phyloP scores from a whole-genome alignment of 2,888 invertebrate species.

The Apodemia duryi region DNA sequence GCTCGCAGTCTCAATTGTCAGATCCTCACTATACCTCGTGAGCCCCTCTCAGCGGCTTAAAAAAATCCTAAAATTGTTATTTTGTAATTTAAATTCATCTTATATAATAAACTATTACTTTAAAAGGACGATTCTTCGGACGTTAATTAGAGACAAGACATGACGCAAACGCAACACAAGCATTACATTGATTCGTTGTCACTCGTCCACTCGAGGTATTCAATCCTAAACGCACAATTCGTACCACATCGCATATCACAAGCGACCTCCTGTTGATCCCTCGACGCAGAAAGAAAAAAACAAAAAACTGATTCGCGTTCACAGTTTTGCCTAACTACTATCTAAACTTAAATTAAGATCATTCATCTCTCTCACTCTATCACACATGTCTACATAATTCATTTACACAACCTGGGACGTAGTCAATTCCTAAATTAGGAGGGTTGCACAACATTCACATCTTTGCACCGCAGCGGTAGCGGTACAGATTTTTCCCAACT shows the following conservation, averaged over 20 bases:
- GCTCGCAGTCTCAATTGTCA: too few relatives aligned
- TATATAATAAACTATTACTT: conserved; percentile 1
- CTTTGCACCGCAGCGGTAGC: background rate
- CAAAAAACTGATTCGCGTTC: conserved; percentile 57
- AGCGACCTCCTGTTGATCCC: conserved; percentile 60
- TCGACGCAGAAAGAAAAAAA: conserved; percentile 61
- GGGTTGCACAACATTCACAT: background rate
- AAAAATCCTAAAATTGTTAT: too few relatives aligned
- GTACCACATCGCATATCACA: conserved; percentile 52
- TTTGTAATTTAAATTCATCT: background rate
- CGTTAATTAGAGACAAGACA: conserved; percentile 33
- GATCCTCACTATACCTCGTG: background rate
- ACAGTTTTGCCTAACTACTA: conserved; percentile 75
- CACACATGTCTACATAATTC: conserved; percentile 60
- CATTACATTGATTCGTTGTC: conserved; percentile 61
- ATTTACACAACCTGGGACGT: conserved; percentile 65
- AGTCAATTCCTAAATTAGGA: conserved; percentile 59
- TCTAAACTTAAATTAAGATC: conserved; percentile 68
- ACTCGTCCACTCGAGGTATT: conserved; percentile 49
- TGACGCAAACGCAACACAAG: conserved; percentile 37
- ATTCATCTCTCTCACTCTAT: conserved; percentile 39
- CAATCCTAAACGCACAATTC: conserved; percentile 50
- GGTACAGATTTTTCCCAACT: background rate
- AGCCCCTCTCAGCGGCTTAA: background rate
- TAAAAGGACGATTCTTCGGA: background rate